These are phyloP conservation scores for Melinaea marsaeus DNA, from an alignment of 2,888 invertebrate species.

Conservation along the genomic window DNA sequence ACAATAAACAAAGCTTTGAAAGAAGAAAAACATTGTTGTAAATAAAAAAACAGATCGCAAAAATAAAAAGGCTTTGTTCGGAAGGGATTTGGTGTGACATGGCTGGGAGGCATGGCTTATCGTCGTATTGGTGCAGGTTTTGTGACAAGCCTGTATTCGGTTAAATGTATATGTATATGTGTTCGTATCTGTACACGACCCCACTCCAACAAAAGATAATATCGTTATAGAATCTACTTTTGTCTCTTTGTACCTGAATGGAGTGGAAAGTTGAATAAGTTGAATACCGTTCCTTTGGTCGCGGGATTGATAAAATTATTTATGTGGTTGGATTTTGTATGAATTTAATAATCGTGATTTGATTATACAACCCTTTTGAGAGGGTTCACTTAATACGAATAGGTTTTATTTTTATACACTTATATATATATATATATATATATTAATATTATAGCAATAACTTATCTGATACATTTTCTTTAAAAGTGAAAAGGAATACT, in stretches of 20 bases:
- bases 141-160: slow-evolving; percentile 29
- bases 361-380: background rate
- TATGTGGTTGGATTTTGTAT: slow-evolving; percentile 13
- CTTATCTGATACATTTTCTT: too few relatives aligned
- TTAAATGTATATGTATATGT: slow-evolving; percentile 26
- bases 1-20: slow-evolving; percentile 26
- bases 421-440: background rate
- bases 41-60: slow-evolving; percentile 51
- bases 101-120: slow-evolving; percentile 52
- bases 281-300: slow-evolving; percentile 6
- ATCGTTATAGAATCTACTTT: slow-evolving; percentile 16
- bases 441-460: background rate
- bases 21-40: slow-evolving; percentile 39
- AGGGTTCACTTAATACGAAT: slow-evolving; percentile 2
- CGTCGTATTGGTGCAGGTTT: slow-evolving; percentile 50
- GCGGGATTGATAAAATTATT: slow-evolving; percentile 6
- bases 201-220: slow-evolving; percentile 23
- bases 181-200: background rate
- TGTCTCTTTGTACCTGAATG: slow-evolving; percentile 12
- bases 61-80: slow-evolving; percentile 51
- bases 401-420: background rate
- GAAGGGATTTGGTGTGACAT: slow-evolving; percentile 59
- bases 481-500: too few relatives aligned
- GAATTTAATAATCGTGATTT: slow-evolving; percentile 4
- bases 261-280: slow-evolving; percentile 1